Conservation (phyloP, 2,113 vertebrate genomes). For the Poecilia latipinna region DNA sequence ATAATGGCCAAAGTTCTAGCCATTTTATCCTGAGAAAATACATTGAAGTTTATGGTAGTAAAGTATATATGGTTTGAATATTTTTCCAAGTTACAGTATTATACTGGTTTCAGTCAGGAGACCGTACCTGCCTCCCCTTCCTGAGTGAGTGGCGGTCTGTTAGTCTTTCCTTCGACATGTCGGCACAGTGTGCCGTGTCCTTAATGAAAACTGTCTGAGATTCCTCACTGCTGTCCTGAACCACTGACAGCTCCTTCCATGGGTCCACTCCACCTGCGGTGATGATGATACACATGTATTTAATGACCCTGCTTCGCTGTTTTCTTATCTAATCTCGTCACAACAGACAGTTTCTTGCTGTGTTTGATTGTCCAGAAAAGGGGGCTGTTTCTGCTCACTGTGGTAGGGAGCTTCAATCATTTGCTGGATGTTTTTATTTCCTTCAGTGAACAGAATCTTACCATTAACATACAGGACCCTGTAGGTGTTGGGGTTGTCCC, state of each 20-base stretch:
- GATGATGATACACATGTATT: background rate
- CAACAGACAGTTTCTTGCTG: background rate
- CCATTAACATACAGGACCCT: slow-evolving; percentile 82
- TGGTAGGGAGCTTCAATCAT: background rate
- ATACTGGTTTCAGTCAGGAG: background rate
- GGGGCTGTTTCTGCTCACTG: background rate
- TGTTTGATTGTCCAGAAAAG: background rate
- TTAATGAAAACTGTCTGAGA: slow-evolving; percentile 72
- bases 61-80: background rate
- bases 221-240: slow-evolving; percentile 41
- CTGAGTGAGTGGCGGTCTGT: slow-evolving; percentile 66
- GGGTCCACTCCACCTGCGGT: slow-evolving; percentile 79
- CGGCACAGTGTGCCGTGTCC: slow-evolving; percentile 78
- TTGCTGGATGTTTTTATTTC: background rate
- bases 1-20: background rate
- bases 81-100: background rate
- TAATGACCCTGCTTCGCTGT: background rate
- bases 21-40: background rate
- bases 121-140: slow-evolving; percentile 69
- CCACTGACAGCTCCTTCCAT: slow-evolving; percentile 78
- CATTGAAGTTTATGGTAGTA: background rate
- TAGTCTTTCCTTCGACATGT: slow-evolving; percentile 63
- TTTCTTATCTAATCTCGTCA: background rate
- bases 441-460: slow-evolving; percentile 47
- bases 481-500: slow-evolving; percentile 64